phyloP scores from a whole-genome alignment of 2,113 vertebrate species.

The Sakesphorus luctuosus region DNA sequence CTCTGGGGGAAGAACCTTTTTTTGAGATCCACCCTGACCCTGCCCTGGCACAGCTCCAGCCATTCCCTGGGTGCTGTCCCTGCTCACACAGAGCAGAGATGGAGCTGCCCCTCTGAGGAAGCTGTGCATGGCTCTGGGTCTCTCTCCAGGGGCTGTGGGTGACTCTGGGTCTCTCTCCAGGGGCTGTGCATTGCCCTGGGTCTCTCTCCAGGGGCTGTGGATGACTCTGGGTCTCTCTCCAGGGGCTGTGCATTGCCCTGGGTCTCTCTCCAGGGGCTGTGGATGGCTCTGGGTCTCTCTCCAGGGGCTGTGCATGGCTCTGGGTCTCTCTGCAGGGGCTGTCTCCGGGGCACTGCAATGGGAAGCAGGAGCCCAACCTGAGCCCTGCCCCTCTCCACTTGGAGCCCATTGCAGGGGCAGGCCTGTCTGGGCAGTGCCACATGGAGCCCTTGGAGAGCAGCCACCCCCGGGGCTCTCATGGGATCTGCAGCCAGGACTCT shows the following conservation, averaged over 20 bases:
- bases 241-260: too few species aligned
- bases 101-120: background rate
- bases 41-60: background rate
- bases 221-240: background rate
- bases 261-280: too few species aligned
- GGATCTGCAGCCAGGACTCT: background rate
- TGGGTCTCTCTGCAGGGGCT: too few species aligned
- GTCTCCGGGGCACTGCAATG: background rate
- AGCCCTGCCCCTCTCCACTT: background rate
- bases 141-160: too few species aligned
- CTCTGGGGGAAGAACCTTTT: background rate
- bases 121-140: background rate
- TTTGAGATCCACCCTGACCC: background rate
- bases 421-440: background rate
- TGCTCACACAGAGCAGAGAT: background rate
- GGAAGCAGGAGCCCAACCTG: background rate
- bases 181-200: too few species aligned
- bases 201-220: background rate
- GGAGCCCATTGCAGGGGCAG: background rate
- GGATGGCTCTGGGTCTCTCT: background rate
- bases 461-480: conserved; percentile 32
- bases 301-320: too few species aligned
- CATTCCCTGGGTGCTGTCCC: background rate
- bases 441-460: background rate
- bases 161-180: too few species aligned